A percentile compares a stretch with the other conserved stretches of the same genome.
phyloP scores from a whole-genome alignment of 2,113 vertebrate genomes.

The Serinus canaria region DNA sequence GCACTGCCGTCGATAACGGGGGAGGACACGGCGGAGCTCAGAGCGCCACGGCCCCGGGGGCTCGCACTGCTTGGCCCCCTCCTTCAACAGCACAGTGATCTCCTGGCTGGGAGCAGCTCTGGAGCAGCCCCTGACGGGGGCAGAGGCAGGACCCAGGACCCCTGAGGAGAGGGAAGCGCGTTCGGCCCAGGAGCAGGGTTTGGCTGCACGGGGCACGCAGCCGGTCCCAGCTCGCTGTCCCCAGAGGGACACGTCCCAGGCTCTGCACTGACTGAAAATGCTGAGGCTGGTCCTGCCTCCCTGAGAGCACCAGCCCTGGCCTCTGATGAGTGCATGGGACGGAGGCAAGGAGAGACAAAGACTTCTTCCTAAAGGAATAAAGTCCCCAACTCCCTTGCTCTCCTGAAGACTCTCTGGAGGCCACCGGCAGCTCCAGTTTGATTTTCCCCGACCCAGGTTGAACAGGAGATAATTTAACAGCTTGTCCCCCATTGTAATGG shows the following conservation, averaged over 20 bases:
- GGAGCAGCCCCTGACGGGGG: not conserved
- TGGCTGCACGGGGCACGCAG: accelerated
- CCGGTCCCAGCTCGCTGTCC: accelerated
- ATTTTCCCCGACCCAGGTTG: not conserved
- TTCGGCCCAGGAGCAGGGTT: accelerated
- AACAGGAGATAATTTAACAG: not conserved
- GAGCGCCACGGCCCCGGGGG: not conserved
- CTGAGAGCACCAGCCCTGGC: not conserved
- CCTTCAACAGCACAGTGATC: not conserved
- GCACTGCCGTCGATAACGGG: not conserved
- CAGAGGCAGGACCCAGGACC: not conserved
- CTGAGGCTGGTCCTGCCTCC: not conserved
- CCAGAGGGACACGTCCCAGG: accelerated
- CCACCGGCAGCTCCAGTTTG: not conserved
- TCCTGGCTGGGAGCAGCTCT: not conserved
- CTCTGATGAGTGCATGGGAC: accelerated
- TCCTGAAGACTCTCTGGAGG: not conserved
- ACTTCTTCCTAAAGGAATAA: not conserved
- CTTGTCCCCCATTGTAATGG: not conserved
- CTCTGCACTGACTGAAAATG: not conserved
- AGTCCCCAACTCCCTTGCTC: not conserved
- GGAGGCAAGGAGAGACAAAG: not conserved
- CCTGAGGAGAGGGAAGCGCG: accelerated
- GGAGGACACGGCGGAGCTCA: not conserved
- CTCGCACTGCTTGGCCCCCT: not conserved